Conservation (phyloP, 2,113 vertebrate species). For the Ardeotis arabs region DNA sequence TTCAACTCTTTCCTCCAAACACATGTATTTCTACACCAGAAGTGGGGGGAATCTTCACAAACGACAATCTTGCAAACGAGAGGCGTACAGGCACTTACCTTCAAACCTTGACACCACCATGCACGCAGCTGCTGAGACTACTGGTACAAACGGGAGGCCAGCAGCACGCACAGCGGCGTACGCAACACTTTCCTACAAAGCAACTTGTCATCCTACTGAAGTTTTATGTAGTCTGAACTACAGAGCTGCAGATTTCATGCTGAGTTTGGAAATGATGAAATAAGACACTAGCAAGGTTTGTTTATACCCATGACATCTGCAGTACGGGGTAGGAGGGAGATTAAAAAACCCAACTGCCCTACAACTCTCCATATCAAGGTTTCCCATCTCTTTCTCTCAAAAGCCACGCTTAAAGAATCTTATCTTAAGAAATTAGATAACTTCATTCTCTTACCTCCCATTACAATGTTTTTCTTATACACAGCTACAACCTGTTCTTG, state of each 20-base stretch:
- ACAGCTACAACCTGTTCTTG: background rate
- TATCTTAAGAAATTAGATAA: background rate
- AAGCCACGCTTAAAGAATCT: background rate
- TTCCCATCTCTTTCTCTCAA: background rate
- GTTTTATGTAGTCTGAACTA: background rate
- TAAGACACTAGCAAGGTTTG: background rate
- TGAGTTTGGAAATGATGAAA: background rate
- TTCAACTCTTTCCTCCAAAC: background rate
- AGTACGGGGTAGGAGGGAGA: background rate
- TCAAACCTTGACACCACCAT: background rate
- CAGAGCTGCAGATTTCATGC: background rate
- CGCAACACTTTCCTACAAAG: background rate
- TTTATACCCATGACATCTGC: background rate
- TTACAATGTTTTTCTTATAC: background rate
- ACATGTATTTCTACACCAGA: background rate
- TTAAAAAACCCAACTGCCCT: background rate
- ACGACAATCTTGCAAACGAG: background rate
- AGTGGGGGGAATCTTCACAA: background rate
- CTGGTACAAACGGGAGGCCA: background rate
- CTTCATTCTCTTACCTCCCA: no score
- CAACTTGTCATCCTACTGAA: background rate
- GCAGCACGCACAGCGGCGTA: background rate
- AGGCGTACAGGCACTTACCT: background rate
- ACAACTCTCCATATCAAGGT: background rate
- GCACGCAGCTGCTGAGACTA: background rate